Base-by-base conservation (phyloP, 2,797 vertebrate species). In the Podarcis lilfordi region DNA sequence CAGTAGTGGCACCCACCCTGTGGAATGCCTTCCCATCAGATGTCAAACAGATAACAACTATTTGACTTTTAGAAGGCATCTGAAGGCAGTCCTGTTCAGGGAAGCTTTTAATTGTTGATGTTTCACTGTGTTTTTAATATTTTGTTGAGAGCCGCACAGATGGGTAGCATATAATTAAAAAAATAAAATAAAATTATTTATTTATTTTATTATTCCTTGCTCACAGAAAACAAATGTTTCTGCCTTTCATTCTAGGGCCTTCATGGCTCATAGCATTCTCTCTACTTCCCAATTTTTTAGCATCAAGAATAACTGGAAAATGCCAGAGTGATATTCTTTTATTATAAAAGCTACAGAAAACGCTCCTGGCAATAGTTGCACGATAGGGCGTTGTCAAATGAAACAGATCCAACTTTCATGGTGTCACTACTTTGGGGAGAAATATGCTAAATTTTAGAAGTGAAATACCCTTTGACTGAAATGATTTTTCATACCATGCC, bases 331-430 rank as follows among this genome's bases (percentile, higher is more conserved):
- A 50, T 66, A 50, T 74, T 72, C n/a, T 74, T 80, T 29, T 80
- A 66, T 72, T 72, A 79, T 1, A 72, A 86, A 82, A 43, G 50
- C 82, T 45, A 45, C 43, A 77, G 23, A 45, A 86, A 89, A 82
- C 85, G 75, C 75, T 92, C 88, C 81, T 37, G 45, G 25, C 68
- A 69, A 91, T 80, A 87, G 89, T 87, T 89, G 27, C 50, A 85
- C 82, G 90, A 93, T 90, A 88, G 91, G 82, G 82, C 59, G 55
- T 90, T 92, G 74, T 91, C 91, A 91, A 93, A 92, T 88, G 1
- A 92, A 91, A n/a, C 8, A 66, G 75, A 91, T 79, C 19, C 59
- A 88, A 81, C 25, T 72, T 82, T 89, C 3, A 17, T 87, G 68
- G 78, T 0, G 72, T 85, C 89, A 92, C 72, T 84, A 19, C 6